Percentiles rank a stretch among this genome's conserved stretches.
Evolutionary conservation across 2,113 vertebrate genomes (phyloP).

Genomic region (Takifugu bimaculatus): DNA sequence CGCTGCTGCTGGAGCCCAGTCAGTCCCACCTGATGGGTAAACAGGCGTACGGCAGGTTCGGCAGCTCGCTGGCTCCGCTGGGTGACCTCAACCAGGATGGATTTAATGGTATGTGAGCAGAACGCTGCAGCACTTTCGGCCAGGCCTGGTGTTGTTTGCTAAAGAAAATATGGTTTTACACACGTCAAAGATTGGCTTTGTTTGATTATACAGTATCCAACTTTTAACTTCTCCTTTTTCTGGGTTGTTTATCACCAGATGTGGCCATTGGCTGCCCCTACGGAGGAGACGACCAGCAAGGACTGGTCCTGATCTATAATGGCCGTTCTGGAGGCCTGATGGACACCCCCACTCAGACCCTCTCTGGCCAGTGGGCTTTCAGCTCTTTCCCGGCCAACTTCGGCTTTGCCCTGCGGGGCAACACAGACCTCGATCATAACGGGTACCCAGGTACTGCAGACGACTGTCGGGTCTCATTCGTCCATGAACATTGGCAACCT

Average conservation of each 20-base stretch:
- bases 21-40: constrained; percentile 74
- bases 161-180: no score
- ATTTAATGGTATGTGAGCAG: constrained; percentile 79
- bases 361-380: constrained; percentile 80
- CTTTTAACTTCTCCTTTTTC: not conserved
- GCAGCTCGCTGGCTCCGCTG: constrained; percentile 82
- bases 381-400: constrained; percentile 78
- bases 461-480: no score
- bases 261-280: constrained; percentile 84
- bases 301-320: constrained; percentile 83
- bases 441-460: constrained; percentile 83
- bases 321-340: constrained; percentile 70
- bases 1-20: constrained; percentile 65
- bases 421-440: constrained; percentile 84
- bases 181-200: not conserved
- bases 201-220: not conserved
- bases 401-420: constrained; percentile 82
- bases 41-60: constrained; percentile 81
- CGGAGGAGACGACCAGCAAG: constrained; percentile 80
- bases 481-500: not conserved
- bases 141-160: not conserved
- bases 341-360: constrained; percentile 79
- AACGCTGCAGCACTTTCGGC: not conserved
- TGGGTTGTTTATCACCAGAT: constrained; percentile 62
- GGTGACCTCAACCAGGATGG: constrained; percentile 90